A percentile compares a stretch with the other conserved stretches of the same genome.
Conservation (phyloP, 2,113 vertebrate species). For the Nymphicus hollandicus region DNA sequence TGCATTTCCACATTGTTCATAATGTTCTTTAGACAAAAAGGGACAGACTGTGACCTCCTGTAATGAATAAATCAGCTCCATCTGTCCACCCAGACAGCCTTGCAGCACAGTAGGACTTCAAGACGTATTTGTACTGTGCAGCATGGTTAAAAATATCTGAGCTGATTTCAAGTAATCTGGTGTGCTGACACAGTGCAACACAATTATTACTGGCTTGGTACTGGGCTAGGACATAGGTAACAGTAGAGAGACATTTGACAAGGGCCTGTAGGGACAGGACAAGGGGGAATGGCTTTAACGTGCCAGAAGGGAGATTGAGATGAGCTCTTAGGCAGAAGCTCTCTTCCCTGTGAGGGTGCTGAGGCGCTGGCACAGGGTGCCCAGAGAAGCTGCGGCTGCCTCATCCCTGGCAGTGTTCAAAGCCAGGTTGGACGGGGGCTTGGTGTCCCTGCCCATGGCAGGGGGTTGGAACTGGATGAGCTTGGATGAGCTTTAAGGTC, state of each 20-base stretch:
- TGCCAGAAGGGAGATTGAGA: too few species aligned
- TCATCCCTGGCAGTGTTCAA: too few species aligned
- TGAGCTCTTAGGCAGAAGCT: neutral
- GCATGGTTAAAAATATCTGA: neutral
- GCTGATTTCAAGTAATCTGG: neutral
- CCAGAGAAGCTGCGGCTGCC: too few species aligned
- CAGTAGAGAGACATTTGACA: too few species aligned
- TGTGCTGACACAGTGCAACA: neutral
- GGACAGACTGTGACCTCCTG: neutral
- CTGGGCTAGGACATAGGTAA: neutral
- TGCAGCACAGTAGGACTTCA: neutral
- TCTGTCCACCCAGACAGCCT: neutral
- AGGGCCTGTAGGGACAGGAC: too few species aligned
- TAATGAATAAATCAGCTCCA: conserved; percentile 7
- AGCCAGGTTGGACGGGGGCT: neutral
- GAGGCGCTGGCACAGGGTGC: neutral
- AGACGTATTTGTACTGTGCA: neutral
- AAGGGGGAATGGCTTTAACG: too few species aligned
- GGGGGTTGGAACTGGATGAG: neutral
- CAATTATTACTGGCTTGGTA: neutral
- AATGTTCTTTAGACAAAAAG: neutral
- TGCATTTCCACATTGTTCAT: neutral
- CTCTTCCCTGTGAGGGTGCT: neutral
- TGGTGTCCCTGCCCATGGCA: neutral
- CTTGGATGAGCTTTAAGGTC: neutral